Percentiles rank a stretch among this genome's conserved stretches.
phyloP scores from a whole-genome alignment of 2,888 invertebrate genomes.

The Megalurothrips usitatus region DNA sequence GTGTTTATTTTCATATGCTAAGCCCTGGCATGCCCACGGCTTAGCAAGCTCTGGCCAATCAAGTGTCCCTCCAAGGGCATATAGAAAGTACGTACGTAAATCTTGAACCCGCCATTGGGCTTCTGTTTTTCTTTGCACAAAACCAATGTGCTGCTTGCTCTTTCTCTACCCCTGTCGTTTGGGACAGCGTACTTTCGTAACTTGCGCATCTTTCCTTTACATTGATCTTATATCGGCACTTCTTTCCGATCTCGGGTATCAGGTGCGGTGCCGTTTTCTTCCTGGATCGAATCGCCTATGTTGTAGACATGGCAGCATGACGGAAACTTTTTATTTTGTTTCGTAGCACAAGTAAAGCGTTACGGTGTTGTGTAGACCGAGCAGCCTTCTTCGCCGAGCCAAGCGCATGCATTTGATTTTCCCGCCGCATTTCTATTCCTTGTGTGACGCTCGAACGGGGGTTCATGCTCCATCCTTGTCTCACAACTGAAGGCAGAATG shows the following conservation, averaged over 20 bases:
- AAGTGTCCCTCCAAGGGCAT: neutral
- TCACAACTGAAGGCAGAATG: too few species aligned
- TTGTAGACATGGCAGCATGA: too few species aligned
- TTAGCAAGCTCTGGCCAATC: neutral
- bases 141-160: neutral
- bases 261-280: neutral
- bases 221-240: neutral
- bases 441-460: too few species aligned
- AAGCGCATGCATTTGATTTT: neutral
- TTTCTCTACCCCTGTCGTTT: neutral
- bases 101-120: neutral
- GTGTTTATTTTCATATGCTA: constrained; percentile 21
- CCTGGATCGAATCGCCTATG: neutral
- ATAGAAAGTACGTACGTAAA: constrained; percentile 11
- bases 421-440: neutral
- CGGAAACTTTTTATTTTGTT: too few species aligned
- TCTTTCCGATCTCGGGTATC: neutral
- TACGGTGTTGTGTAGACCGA: too few species aligned
- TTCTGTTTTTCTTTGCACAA: neutral
- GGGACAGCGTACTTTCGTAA: neutral
- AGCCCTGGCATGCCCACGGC: neutral
- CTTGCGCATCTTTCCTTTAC: constrained; percentile 2
- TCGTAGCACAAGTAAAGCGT: too few species aligned
- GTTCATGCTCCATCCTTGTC: too few species aligned
- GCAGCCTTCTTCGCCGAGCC: neutral